Evolutionary conservation across 2,888 invertebrate species (phyloP), one percentile per base, ranked within the genome.

Genomic region (Drosophila acutilabella): DNA sequence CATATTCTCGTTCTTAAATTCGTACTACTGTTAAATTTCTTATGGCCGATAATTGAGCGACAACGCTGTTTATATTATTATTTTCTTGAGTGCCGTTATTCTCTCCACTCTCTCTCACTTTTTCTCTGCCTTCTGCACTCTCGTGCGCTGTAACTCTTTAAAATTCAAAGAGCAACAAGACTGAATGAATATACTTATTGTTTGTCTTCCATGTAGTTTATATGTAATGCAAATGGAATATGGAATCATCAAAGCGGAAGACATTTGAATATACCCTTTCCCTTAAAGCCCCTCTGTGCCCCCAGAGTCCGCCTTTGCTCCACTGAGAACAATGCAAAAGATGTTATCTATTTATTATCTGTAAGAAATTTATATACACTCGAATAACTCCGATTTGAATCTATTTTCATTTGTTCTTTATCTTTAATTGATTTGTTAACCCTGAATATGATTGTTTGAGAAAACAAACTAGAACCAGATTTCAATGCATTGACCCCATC

Each of bases 401-500:
- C 7, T 50, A n/a, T 59, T 41, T 47, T 20, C 26, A 44, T n/a
- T 51, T 23, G 18, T 56, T 51, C 16, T 14, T 44, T 14, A 33
- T 23, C 36, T 41, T 73, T 36, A 48, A 73, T 78, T 47, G 57
- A 33, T 53, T 50, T 42, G 56, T 45, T 45, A 60, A 65, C 48
- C 78, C 47, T 58, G 38, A 62, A 40, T 40, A 18, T 50, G 13
- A 36, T 54, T 38, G 26, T 51, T 14, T 44, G 42, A 40, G 45
- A 51, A 59, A 47, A 33, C 41, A 42, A 62, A 68, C 58, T 33
- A 41, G 60, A 82, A 71, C 73, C 81, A 76, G 89, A 83, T 82
- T 70, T 71, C 65, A 61, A 67, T 64, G 71, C 65, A 83, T 66
- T 66, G 87, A 86, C 64, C 87, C 66, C 66, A 59, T 18, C 47